Evolutionary conservation across 1,140 invertebrate species (phyloP).

Genomic region (Drosophila sproati): DNA sequence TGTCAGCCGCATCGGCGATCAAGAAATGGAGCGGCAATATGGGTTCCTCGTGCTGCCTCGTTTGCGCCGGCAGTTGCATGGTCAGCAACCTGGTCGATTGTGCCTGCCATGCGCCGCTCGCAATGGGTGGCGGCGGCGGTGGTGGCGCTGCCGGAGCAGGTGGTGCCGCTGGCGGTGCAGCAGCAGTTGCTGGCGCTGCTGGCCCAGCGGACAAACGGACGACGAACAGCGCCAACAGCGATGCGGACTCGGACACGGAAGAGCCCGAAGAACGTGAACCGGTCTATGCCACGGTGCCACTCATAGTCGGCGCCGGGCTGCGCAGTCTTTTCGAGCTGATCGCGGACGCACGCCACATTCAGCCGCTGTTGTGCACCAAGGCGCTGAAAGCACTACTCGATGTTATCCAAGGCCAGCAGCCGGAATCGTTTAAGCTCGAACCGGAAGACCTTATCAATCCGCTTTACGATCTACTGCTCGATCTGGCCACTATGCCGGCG

Average conservation of each 20-base stretch:
- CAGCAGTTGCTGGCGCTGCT: slow-evolving; percentile 6
- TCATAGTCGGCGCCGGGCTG: slow-evolving; percentile 96
- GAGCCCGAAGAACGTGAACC: slow-evolving; percentile 74
- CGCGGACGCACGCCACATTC: slow-evolving; percentile 91
- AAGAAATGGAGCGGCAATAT: slow-evolving; percentile 60
- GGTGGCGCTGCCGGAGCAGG: slow-evolving; percentile 16
- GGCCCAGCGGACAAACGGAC: slow-evolving; percentile 31
- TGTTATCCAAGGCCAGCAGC: slow-evolving; percentile 91
- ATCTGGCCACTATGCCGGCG: slow-evolving; percentile 90
- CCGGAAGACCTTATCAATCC: slow-evolving; percentile 92
- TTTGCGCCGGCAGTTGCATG: slow-evolving; percentile 75
- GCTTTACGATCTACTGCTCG: slow-evolving; percentile 91
- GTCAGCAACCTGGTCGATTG: slow-evolving; percentile 74
- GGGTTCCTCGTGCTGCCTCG: slow-evolving; percentile 69
- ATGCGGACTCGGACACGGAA: slow-evolving; percentile 76
- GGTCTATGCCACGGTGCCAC: slow-evolving; percentile 71
- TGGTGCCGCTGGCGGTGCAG: slow-evolving; percentile 24
- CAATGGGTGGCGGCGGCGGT: slow-evolving; percentile 11
- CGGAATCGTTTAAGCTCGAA: slow-evolving; percentile 86
- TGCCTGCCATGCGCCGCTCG: slow-evolving; percentile 67
- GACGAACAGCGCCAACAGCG: slow-evolving; percentile 74
- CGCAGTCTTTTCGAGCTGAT: slow-evolving; percentile 96
- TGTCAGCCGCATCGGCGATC: slow-evolving; percentile 9
- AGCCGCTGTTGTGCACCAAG: slow-evolving; percentile 94
- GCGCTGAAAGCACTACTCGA: slow-evolving; percentile 94